Conservation (phyloP, 2,888 invertebrate species). For the Nudaria mundana region DNA sequence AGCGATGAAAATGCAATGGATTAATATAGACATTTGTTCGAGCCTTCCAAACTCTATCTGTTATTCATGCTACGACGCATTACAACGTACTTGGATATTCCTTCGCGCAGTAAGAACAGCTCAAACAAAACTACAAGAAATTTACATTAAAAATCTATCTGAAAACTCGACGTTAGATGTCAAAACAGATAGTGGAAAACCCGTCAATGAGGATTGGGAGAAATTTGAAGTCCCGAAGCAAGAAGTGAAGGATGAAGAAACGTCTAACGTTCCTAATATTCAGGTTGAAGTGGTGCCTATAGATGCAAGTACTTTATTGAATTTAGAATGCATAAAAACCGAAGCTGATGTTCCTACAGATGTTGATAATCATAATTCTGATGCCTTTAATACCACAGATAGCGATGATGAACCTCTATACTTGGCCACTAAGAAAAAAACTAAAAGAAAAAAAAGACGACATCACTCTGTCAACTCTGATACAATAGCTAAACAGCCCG, state of each 20-base stretch:
- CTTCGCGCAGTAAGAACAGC: conserved; percentile 60
- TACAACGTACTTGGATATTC: conserved; percentile 70
- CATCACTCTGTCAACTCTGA: conserved; percentile 8
- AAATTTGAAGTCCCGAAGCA: conserved; percentile 50
- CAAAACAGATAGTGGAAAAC: conserved; percentile 45
- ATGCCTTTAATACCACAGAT: conserved; percentile 50
- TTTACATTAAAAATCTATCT: conserved; percentile 35
- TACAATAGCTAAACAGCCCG: background rate
- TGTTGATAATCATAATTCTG: conserved; percentile 33
- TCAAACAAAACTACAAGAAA: conserved; percentile 53
- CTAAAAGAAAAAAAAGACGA: conserved; percentile 36
- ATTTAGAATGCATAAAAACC: conserved; percentile 39
- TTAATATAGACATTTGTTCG: conserved; percentile 62
- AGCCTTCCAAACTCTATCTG: conserved; percentile 64
- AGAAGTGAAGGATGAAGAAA: conserved; percentile 53
- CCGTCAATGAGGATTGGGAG: conserved; percentile 62
- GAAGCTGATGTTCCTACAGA: conserved; percentile 47
- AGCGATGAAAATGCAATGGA: conserved; percentile 64
- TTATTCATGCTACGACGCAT: conserved; percentile 66
- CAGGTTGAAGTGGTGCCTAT: conserved; percentile 36
- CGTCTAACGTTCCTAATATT: too few species aligned
- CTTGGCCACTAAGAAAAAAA: conserved; percentile 44
- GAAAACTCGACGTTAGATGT: conserved; percentile 13
- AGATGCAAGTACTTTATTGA: conserved; percentile 38
- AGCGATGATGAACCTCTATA: conserved; percentile 56